Conservation (phyloP, 1,140 invertebrate species). For the Drosophila lacteicornis region DNA sequence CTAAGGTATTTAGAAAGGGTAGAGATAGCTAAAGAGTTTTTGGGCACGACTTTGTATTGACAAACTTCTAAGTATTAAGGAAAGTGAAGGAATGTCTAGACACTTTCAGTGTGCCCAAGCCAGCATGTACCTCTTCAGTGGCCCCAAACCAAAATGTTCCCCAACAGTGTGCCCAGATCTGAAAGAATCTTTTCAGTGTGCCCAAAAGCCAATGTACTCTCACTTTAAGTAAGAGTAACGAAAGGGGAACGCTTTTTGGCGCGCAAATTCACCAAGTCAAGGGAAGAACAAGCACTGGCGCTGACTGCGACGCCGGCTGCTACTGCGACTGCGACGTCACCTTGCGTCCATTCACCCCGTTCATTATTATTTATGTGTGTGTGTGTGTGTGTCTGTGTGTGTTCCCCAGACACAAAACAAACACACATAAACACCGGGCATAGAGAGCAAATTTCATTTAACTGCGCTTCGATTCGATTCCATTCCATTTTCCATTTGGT, state of each 20-base stretch:
- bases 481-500: conserved; percentile 77
- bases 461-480: conserved; percentile 72
- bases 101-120: background rate
- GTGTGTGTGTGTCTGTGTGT: conserved; percentile 7
- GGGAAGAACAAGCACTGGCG: conserved; percentile 35
- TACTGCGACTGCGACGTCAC: conserved; percentile 42
- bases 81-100: background rate
- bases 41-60: background rate
- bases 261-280: conserved; percentile 57
- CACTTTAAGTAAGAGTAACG: background rate
- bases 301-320: conserved; percentile 15
- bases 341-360: conserved; percentile 77
- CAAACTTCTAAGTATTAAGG: background rate
- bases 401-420: conserved; percentile 50
- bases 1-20: no score
- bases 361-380: conserved; percentile 20
- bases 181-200: no score
- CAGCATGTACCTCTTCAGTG: background rate
- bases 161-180: background rate
- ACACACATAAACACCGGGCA: conserved; percentile 25
- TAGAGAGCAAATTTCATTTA: conserved; percentile 53
- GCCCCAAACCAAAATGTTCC: no score
- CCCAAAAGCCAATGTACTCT: background rate
- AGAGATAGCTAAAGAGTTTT: background rate
- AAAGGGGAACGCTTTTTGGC: conserved; percentile 69